Evolutionary conservation across 2,888 invertebrate species (phyloP).

Genomic region (Oxycera nigricornis): DNA sequence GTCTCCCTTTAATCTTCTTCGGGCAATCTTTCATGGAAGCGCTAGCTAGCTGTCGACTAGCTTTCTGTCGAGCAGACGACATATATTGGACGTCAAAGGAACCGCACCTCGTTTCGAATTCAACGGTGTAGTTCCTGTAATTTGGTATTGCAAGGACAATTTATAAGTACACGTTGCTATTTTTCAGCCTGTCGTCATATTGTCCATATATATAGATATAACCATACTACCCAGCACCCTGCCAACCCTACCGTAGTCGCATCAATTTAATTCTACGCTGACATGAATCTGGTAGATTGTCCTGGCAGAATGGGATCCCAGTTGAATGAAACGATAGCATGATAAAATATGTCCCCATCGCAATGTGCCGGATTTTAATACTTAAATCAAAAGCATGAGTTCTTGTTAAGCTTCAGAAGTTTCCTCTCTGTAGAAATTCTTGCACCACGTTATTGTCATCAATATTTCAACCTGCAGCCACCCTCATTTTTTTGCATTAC

Average conservation of each 20-base stretch:
- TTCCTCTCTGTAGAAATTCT: constrained; percentile 8
- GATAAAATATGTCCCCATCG: constrained; percentile 20
- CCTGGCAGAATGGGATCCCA: not conserved
- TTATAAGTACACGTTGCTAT: constrained; percentile 36
- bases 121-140: constrained; percentile 22
- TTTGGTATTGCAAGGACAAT: constrained; percentile 26
- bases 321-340: constrained; percentile 12
- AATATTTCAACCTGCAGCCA: not conserved
- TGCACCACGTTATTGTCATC: not conserved
- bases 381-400: constrained; percentile 41
- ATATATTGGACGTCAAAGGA: constrained; percentile 38
- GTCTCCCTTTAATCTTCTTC: constrained; percentile 36
- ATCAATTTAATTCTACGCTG: constrained; percentile 20
- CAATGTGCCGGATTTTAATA: constrained; percentile 40
- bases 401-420: constrained; percentile 26
- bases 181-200: not conserved
- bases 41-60: not conserved
- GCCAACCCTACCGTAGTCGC: not conserved
- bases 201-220: constrained; percentile 15
- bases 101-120: constrained; percentile 5
- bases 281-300: not conserved
- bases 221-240: constrained; percentile 22
- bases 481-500: not conserved
- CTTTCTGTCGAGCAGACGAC: not conserved
- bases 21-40: constrained; percentile 16